Conservation (phyloP, 2,113 vertebrate genomes). For the Sciurus niger region DNA sequence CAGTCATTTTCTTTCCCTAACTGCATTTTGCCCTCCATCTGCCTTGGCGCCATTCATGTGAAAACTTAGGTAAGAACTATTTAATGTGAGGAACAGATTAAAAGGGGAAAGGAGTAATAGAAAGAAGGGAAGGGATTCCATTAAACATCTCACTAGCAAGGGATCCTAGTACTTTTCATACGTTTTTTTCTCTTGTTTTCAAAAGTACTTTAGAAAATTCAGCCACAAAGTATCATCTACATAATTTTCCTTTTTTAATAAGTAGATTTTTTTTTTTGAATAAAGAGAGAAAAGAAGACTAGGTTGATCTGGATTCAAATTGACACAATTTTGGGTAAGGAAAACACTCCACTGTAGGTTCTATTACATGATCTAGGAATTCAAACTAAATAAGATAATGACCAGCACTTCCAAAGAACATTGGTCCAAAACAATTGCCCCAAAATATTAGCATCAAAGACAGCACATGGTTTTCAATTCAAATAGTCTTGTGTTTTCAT, state of each 20-base stretch:
- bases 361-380: too few species aligned
- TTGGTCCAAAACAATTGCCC: background rate
- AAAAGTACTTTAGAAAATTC: background rate
- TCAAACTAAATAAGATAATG: too few species aligned
- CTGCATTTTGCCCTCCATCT: background rate
- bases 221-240: background rate
- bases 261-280: background rate
- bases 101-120: background rate
- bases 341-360: too few species aligned
- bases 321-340: too few species aligned
- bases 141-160: background rate
- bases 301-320: too few species aligned
- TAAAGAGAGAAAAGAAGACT: too few species aligned
- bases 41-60: background rate
- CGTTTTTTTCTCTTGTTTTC: background rate
- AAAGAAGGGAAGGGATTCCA: background rate
- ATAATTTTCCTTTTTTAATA: slow-evolving; percentile 51
- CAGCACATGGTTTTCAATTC: fast-evolving
- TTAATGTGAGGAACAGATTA: slow-evolving; percentile 8
- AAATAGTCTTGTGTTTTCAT: background rate
- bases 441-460: background rate
- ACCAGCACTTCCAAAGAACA: too few species aligned
- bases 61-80: slow-evolving; percentile 35
- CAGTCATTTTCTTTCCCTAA: slow-evolving; percentile 3
- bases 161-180: background rate